Evolutionary conservation across 2,888 invertebrate genomes (phyloP), one percentile per base, ranked within the genome.

Genomic region (Morpho deidamia): DNA sequence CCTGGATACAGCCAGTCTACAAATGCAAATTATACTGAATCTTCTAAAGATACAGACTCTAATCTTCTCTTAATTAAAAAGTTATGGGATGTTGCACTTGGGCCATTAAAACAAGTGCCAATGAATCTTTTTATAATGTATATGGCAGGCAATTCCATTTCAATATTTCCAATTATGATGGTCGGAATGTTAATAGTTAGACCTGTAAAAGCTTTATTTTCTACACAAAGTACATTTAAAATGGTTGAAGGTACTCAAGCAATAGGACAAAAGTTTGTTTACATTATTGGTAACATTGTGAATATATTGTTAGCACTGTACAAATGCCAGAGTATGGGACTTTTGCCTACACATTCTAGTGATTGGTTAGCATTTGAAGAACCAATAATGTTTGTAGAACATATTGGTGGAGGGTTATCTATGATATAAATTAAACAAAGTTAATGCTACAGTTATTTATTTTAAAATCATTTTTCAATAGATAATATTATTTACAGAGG

Each of bases 121-220:
- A 99, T 99, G 99, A 99, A 99, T 83, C 90, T 99, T 59, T 98
- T 99, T 79, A 97, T 99, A 57, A 99, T 99, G 98, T 99, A 99
- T 84, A 99, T 99, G 99, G 98, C 99, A 51, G 99, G 99, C 11
- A 99, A 97, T 81, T 98, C 99, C 0, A 99, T 99, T 70, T 99
- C 99, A 0, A 99, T 99, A 69, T 99, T 99, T 72, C 99, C 99
- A 0, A 99, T 99, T 45, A 99, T 99, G 99, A 99, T 99, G 99
- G 98, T 99, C 8, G 99, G 98, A 42, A 99, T 99, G 99, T 92
- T 99, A 87, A 95, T 99, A 68, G 95, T 99, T 70, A 91, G 99
- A 59, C 99, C 99, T 2, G 93, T 99, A 32, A 99, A 99, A 86
- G 98, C 99, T 2, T 91, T 99, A 53, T 96, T 99, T 78, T 91